phyloP scores from a whole-genome alignment of 92 coral and sea anemone species.

The Nematostella vectensis region DNA sequence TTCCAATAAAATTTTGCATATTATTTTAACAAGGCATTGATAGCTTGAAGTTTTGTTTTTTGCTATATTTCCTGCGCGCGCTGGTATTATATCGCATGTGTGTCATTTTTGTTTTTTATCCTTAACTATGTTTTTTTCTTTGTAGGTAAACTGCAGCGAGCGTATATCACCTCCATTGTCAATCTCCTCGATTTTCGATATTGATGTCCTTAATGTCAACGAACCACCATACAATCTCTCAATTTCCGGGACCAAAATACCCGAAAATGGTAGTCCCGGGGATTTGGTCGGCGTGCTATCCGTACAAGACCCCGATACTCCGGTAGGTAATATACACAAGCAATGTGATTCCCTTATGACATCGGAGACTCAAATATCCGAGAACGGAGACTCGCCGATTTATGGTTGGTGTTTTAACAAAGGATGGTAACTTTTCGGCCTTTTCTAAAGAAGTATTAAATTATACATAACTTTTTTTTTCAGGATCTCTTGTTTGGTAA shows the following conservation, averaged over 20 bases:
- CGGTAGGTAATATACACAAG: constrained; percentile 42
- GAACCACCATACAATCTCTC: constrained; percentile 75
- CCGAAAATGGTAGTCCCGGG: constrained; percentile 43
- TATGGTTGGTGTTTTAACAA: too few relatives aligned
- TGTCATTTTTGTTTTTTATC: too few relatives aligned
- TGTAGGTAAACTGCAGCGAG: constrained; percentile 66
- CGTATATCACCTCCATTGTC: constrained; percentile 30
- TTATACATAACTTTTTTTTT: too few relatives aligned
- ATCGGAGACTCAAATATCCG: not conserved
- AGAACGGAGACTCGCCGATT: not conserved
- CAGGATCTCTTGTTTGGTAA: constrained; percentile 42
- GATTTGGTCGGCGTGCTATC: constrained; percentile 49
- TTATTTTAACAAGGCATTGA: too few relatives aligned
- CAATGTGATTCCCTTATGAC: not conserved
- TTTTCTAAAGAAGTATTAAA: not conserved
- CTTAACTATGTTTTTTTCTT: too few relatives aligned
- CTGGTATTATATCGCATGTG: too few relatives aligned
- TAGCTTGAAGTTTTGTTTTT: too few relatives aligned
- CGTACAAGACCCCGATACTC: constrained; percentile 72
- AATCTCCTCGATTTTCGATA: constrained; percentile 34
- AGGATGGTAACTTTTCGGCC: not conserved
- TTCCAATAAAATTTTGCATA: too few relatives aligned
- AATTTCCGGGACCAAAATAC: constrained; percentile 32
- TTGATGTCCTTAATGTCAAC: constrained; percentile 64
- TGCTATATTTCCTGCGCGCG: too few relatives aligned